Evolutionary conservation across 1,140 invertebrate genomes (phyloP), one percentile per base, ranked within the genome.

Genomic region (Stegodyphus dumicola): DNA sequence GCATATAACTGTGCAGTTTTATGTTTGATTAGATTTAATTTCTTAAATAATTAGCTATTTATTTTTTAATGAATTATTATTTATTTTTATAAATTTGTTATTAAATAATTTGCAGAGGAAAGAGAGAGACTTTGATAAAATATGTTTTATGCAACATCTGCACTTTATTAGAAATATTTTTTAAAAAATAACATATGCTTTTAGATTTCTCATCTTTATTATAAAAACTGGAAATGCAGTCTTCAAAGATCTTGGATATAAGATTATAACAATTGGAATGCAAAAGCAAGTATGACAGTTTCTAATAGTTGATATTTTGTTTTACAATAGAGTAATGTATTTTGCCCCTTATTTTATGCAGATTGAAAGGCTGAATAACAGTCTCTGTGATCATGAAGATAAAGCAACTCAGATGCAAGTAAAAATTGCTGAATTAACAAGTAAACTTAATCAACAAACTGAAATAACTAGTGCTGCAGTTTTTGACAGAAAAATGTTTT

Each of bases 401-500:
- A 76, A 76, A 18, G 73, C 76, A 70, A 71, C 60, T 49, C 15
- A 11, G 0, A 48, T 77, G 53, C 9, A 77, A 77, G 33, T 56
- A 33, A 56, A 67, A 49, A 17, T 85, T n/a, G 60, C 73, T 49
- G 81, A 76, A 49, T n/a, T 85, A 6, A 85, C 60, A 51, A 85
- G 64, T 51, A 66, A 77, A 7, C 64, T 85, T 56, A 6, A 11
- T 11, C 81, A 76, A 6, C 81, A 85, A 70, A 69, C 67, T 15
- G 52, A 85, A 51, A 70, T 85, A 56, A 54, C 74, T 7, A 69
- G 53, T 70, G 81, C 56, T 49, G 81, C 81, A 49, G 69, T 85
- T 17, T 18, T 52, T 33, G 81, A 85, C 17, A 49, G 81, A 77
- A 85, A 76, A 85, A 56, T 76, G 49, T 85, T 76, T 70, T 85